Base-by-base conservation (phyloP, 2,113 vertebrate species). In the Eubucco bourcierii region DNA sequence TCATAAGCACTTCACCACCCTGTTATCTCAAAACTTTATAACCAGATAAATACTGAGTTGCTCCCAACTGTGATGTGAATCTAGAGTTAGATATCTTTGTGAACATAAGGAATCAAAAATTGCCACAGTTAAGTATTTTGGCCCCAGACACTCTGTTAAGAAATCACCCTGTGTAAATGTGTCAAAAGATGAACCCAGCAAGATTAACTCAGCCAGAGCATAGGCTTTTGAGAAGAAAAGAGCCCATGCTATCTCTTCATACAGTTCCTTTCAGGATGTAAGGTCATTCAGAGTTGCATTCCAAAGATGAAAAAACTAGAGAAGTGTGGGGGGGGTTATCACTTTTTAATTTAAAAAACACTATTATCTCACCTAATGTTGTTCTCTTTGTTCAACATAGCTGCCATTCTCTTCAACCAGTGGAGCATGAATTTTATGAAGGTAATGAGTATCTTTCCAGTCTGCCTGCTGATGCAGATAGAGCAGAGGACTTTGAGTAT, bases 351-450 rank as follows among this genome's bases (percentile, higher is more conserved):
- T 93, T 34, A 95, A 95, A 0, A 31, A 10, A 16, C 55, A 0
- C 56, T 84, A 59, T 87, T 95, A 66, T 97, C 97, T 98, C 92
- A 97, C 93, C 74, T 88, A 59, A 55, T 75, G 28, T 88, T 96
- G 27, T 94, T 95, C 39, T 96, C 89, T 95, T 94, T 95, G 53
- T 97, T 95, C 92, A 92, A 89, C 78, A 75, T 94, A 99, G 99
- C 97, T 99, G 99, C 97, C 99, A 99, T 96, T 99, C 99, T 95
- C 98, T 99, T 88, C 99, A 99, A 90, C 98, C 98, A 7, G 97
- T 98, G 98, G 99, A 98, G 72, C 98, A 98, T 93, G 99, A 99
- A 84, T 99, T 98, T 97, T 99, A 98, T 84, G 99, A 99, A 84
- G 98, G 98, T 92, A 98, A 98, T 13, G 99, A 98, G 95, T 99